phyloP scores from a whole-genome alignment of 1,140 invertebrate species.

The Gonioctena quinquepunctata region DNA sequence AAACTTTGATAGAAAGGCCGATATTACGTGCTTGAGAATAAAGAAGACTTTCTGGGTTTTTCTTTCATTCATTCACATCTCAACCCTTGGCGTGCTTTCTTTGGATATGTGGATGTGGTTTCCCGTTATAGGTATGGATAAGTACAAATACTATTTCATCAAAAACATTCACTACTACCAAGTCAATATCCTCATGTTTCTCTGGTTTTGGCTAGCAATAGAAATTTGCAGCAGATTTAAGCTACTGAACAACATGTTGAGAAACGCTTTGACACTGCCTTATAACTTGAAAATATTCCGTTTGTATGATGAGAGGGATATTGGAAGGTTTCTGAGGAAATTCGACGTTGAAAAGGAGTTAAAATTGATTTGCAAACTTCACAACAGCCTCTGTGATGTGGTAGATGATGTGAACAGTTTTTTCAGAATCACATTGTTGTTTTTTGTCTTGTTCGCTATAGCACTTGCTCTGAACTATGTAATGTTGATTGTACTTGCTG shows the following conservation, averaged over 20 bases:
- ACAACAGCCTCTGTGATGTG: neutral
- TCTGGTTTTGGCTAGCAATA: neutral
- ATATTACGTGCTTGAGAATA: no score
- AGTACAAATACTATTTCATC: neutral
- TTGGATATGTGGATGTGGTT: neutral
- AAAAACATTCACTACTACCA: slow-evolving; percentile 4
- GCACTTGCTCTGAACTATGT: no score
- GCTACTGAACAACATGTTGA: neutral
- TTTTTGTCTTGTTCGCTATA: neutral
- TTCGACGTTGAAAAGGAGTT: neutral
- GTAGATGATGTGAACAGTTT: neutral
- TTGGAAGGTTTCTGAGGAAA: neutral
- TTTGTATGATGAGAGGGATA: neutral
- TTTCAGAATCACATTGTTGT: neutral
- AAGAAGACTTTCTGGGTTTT: neutral
- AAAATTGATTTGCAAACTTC: neutral
- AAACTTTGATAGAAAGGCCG: neutral
- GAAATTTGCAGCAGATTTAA: neutral
- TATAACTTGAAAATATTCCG: neutral
- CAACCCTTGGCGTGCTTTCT: neutral
- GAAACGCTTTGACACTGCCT: neutral
- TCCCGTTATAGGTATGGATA: no score
- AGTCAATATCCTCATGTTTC: neutral
- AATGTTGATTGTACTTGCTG: no score
- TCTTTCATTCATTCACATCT: no score